These are phyloP conservation scores for Myotis myotis DNA, from an alignment of 2,797 vertebrate species.

Conservation along the genomic window DNA sequence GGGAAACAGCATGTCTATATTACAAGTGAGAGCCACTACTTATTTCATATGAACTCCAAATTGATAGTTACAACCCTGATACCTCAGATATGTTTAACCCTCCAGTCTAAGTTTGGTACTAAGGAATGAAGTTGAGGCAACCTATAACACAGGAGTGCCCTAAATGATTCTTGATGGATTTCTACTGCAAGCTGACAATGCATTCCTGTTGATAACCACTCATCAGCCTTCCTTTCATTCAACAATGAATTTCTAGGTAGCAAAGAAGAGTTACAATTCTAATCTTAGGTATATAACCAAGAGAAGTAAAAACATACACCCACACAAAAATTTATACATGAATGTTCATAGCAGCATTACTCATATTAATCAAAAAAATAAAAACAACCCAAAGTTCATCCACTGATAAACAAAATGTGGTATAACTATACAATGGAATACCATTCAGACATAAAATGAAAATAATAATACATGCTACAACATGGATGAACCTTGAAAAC, in stretches of 20 bases:
- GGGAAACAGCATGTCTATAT: slow-evolving; percentile 21
- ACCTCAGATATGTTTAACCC: neutral
- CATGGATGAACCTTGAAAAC: neutral
- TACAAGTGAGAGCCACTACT: slow-evolving; percentile 22
- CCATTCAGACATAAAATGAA: neutral
- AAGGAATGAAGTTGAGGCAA: neutral
- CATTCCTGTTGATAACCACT: neutral
- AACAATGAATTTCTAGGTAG: neutral
- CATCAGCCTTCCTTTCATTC: neutral
- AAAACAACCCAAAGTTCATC: neutral
- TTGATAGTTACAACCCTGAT: neutral
- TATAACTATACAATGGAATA: neutral
- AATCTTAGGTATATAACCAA: neutral
- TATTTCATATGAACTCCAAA: slow-evolving; percentile 61
- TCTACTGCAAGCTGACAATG: neutral
- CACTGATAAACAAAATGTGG: neutral
- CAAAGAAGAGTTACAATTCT: neutral
- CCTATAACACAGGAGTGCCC: neutral
- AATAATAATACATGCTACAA: neutral
- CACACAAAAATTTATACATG: neutral
- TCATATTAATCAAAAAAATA: neutral
- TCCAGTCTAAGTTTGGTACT: neutral
- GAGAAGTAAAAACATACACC: slow-evolving; percentile 5
- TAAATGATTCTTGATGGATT: neutral
- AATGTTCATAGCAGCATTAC: neutral